phyloP scores from a whole-genome alignment of 2,888 invertebrate species.

The Taphrorychus bicolor region DNA sequence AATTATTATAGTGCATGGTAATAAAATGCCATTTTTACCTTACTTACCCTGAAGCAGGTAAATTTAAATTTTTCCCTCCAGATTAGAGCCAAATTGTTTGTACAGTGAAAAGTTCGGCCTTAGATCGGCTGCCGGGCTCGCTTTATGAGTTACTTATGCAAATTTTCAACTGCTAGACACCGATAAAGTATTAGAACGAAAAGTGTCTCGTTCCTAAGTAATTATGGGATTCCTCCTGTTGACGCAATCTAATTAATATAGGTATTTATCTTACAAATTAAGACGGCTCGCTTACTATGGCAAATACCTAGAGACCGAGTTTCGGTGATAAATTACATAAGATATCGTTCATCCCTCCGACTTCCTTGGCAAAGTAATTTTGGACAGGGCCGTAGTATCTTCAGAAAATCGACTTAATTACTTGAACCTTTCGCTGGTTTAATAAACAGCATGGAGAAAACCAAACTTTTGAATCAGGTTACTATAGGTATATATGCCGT shows the following conservation, averaged over 20 bases:
- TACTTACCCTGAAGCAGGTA: not conserved
- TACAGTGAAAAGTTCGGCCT: constrained; percentile 28
- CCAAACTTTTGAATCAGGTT: too few species aligned
- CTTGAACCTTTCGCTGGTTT: too few species aligned
- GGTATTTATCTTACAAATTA: constrained; percentile 61
- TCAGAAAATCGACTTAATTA: not conserved
- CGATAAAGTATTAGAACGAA: constrained; percentile 60
- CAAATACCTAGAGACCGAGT: constrained; percentile 59
- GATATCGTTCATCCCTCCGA: constrained; percentile 51
- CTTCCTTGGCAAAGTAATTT: constrained; percentile 25
- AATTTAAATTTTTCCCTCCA: constrained; percentile 1
- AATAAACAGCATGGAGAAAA: too few species aligned
- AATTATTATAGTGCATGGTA: not conserved
- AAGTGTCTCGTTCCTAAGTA: constrained; percentile 59
- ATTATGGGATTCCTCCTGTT: constrained; percentile 59
- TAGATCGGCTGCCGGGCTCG: constrained; percentile 38
- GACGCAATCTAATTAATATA: constrained; percentile 60
- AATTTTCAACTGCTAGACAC: constrained; percentile 55
- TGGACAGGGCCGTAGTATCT: constrained; percentile 31
- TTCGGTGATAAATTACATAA: constrained; percentile 59
- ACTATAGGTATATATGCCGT: too few species aligned
- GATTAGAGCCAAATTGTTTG: constrained; percentile 15
- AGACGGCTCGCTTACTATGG: constrained; percentile 59
- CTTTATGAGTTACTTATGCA: constrained; percentile 57
- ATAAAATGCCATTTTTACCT: not conserved